phyloP scores from a whole-genome alignment of 2,797 vertebrate genomes.

The Tiaroga cobitis region DNA sequence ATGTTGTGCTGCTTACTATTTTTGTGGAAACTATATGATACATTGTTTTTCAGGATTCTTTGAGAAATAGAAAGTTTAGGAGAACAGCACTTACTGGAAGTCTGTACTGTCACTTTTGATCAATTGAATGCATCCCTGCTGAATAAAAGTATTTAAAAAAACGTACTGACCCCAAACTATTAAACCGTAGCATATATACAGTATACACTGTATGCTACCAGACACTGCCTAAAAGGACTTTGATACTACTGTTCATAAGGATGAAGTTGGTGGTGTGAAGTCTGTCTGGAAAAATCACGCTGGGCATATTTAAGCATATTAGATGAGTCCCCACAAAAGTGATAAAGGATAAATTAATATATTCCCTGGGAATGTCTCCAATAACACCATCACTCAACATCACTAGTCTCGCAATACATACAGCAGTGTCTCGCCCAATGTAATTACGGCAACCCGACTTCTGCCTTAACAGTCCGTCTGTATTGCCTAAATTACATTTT shows the following conservation, averaged over 20 bases:
- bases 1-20: background rate
- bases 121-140: background rate
- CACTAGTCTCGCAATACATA: slow-evolving; percentile 42
- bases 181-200: background rate
- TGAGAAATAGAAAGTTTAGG: background rate
- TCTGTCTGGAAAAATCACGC: background rate
- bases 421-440: slow-evolving; percentile 47
- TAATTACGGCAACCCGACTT: slow-evolving; percentile 55
- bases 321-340: slow-evolving; percentile 4
- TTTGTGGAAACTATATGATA: background rate
- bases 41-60: background rate
- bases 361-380: background rate
- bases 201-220: background rate
- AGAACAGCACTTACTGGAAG: background rate
- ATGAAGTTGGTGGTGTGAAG: background rate
- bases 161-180: background rate
- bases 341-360: slow-evolving; percentile 21
- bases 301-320: slow-evolving; percentile 14
- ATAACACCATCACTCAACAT: slow-evolving; percentile 51
- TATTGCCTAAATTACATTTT: slow-evolving; percentile 55
- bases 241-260: background rate
- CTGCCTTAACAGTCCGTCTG: slow-evolving; percentile 58
- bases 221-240: no score
- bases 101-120: background rate
- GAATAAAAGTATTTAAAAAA: background rate